These are phyloP conservation scores for Anableps anableps DNA, from an alignment of 2,797 vertebrate species.

Conservation along the genomic window DNA sequence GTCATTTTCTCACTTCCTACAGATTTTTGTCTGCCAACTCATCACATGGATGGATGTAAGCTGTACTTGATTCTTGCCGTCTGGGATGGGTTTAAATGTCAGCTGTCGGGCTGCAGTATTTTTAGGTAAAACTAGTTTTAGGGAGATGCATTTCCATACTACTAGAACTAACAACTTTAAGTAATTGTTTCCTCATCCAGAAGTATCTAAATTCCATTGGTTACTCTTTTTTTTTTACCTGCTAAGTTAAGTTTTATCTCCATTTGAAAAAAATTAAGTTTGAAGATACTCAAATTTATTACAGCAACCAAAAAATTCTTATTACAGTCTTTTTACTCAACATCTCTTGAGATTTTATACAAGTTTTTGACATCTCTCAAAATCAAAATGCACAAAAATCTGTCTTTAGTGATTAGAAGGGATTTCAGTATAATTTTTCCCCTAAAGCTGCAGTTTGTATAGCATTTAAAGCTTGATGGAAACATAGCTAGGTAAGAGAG, in stretches of 20 bases:
- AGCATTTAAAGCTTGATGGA: neutral
- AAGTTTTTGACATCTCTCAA: neutral
- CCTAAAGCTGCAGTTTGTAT: neutral
- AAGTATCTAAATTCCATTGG: constrained; percentile 21
- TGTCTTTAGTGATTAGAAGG: neutral
- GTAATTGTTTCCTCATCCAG: constrained; percentile 13
- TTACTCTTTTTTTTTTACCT: constrained; percentile 29
- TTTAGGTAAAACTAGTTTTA: constrained; percentile 32
- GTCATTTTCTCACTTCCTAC: constrained; percentile 37
- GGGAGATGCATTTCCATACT: constrained; percentile 4
- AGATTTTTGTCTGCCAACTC: constrained; percentile 26
- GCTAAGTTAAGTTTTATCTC: constrained; percentile 36
- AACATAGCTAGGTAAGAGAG: neutral
- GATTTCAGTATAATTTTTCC: neutral
- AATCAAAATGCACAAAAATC: neutral
- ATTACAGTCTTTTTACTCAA: neutral
- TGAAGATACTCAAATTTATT: constrained; percentile 1
- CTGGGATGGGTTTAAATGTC: constrained; percentile 48
- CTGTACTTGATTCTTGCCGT: constrained; percentile 47
- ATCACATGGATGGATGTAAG: constrained; percentile 31
- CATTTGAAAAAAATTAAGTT: constrained; percentile 12
- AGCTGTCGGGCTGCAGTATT: constrained; percentile 53
- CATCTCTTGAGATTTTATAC: neutral
- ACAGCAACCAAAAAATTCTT: neutral
- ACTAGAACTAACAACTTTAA: constrained; percentile 16